Evolutionary conservation across 2,888 invertebrate genomes (phyloP).

Genomic region (Dione vanillae): DNA sequence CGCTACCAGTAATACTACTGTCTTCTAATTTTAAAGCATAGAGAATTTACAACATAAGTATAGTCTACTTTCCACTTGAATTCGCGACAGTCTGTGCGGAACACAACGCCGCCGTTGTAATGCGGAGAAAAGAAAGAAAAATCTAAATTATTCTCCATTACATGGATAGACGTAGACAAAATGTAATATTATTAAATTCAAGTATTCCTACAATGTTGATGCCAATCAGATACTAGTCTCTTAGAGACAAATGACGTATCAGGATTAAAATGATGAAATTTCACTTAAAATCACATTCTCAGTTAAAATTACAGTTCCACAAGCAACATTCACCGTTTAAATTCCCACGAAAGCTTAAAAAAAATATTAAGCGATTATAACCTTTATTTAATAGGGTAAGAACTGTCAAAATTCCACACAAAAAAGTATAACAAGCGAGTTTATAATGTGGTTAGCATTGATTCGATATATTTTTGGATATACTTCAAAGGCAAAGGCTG

Average conservation of each 20-base stretch:
- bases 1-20: too few relatives aligned
- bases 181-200: too few relatives aligned
- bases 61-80: too few relatives aligned
- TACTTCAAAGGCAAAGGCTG: not conserved
- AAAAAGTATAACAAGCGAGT: not conserved
- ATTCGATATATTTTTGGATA: not conserved
- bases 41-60: too few relatives aligned
- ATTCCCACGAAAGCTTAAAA: not conserved
- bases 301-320: not conserved
- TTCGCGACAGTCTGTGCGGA: too few relatives aligned
- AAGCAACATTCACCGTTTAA: not conserved
- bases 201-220: too few relatives aligned
- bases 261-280: slow-evolving; percentile 4
- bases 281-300: not conserved
- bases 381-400: not conserved
- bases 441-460: slow-evolving; percentile 13
- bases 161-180: too few relatives aligned
- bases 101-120: too few relatives aligned
- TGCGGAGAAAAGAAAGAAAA: too few relatives aligned
- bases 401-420: not conserved
- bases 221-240: too few relatives aligned
- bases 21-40: too few relatives aligned
- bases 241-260: not conserved
- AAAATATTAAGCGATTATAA: not conserved
- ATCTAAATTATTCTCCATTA: too few relatives aligned